phyloP scores from a whole-genome alignment of 1,140 invertebrate species.

The Ruditapes philippinarum region DNA sequence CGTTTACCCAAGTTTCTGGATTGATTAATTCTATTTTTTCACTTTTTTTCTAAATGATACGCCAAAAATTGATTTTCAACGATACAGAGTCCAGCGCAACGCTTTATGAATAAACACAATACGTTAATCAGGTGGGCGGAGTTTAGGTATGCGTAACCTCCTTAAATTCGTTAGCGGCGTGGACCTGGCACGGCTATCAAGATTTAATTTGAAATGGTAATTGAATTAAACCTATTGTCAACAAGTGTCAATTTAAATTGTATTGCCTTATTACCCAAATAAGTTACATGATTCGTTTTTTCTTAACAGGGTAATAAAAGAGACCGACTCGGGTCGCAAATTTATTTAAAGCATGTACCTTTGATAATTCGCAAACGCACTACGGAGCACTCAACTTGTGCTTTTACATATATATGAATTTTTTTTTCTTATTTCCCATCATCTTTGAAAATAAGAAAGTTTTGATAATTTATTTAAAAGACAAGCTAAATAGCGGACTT shows the following conservation, averaged over 20 bases:
- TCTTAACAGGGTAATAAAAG: slow-evolving; percentile 34
- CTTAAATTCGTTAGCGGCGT: not conserved
- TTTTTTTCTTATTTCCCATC: too few species aligned
- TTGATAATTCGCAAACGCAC: too few species aligned
- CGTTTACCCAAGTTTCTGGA: not conserved
- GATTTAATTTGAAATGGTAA: slow-evolving; percentile 67
- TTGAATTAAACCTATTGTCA: slow-evolving; percentile 63
- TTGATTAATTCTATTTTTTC: not conserved
- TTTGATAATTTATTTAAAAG: too few species aligned
- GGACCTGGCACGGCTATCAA: slow-evolving; percentile 5
- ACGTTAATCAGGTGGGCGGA: slow-evolving; percentile 41
- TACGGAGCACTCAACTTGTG: too few species aligned
- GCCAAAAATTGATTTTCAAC: slow-evolving; percentile 19
- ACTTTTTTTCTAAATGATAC: not conserved
- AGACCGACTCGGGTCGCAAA: too few species aligned
- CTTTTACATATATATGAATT: too few species aligned
- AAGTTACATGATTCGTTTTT: slow-evolving; percentile 46
- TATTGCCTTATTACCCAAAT: slow-evolving; percentile 65
- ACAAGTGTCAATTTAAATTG: slow-evolving; percentile 59
- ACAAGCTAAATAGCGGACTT: too few species aligned
- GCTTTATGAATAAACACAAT: slow-evolving; percentile 55
- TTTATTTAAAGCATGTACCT: too few species aligned
- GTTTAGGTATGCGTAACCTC: not conserved
- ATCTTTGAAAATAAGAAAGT: too few species aligned
- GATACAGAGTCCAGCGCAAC: not conserved